phyloP scores from a whole-genome alignment of 2,888 invertebrate genomes.

The Embidobia sp. region DNA sequence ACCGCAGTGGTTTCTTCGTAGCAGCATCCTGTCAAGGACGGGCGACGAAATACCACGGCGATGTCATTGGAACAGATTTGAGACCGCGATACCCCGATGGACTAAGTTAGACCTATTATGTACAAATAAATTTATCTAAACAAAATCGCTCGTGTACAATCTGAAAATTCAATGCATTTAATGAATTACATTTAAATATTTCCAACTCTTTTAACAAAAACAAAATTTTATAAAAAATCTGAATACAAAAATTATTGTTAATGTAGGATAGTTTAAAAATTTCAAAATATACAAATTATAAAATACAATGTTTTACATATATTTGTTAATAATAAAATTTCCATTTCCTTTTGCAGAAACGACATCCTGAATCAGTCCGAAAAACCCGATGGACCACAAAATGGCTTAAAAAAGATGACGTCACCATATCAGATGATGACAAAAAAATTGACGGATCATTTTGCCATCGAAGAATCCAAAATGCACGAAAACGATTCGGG shows the following conservation, averaged over 20 bases:
- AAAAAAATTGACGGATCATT: slow-evolving; percentile 74
- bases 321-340: too few relatives aligned
- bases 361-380: slow-evolving; percentile 73
- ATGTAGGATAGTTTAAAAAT: too few relatives aligned
- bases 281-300: too few relatives aligned
- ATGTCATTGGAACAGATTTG: slow-evolving; percentile 27
- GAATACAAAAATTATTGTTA: too few relatives aligned
- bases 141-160: too few relatives aligned
- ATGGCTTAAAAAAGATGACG: slow-evolving; percentile 66
- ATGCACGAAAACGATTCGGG: slow-evolving; percentile 18
- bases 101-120: not conserved
- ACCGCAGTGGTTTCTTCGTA: slow-evolving; percentile 28
- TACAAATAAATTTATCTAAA: not conserved
- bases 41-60: slow-evolving; percentile 39
- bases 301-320: too few relatives aligned
- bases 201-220: too few relatives aligned
- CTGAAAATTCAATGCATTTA: too few relatives aligned
- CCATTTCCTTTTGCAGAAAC: too few relatives aligned
- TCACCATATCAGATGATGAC: slow-evolving; percentile 75
- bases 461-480: slow-evolving; percentile 70
- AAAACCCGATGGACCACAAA: slow-evolving; percentile 62
- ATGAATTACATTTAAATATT: too few relatives aligned
- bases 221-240: too few relatives aligned
- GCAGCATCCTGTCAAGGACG: slow-evolving; percentile 42
- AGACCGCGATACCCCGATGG: not conserved